Evolutionary conservation across 2,797 vertebrate species (phyloP).

Genomic region (Aulostomus chinensis): DNA sequence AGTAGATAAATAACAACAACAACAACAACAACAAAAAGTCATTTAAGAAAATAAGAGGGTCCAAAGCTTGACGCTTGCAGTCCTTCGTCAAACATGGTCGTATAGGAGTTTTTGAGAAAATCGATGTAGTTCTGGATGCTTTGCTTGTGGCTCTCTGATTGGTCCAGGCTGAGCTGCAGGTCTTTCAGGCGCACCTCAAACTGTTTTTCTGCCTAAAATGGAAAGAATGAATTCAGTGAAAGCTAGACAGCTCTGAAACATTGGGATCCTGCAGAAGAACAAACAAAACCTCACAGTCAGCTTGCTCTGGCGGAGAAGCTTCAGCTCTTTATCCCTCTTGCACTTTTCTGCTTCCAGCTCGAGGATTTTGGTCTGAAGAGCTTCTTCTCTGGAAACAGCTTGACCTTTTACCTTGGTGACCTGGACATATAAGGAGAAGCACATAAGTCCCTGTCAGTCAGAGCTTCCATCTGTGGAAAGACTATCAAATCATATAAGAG

Average conservation of each 20-base stretch:
- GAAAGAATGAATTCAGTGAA: not conserved
- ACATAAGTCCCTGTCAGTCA: not conserved
- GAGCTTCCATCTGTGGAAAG: no score
- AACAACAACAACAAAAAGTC: constrained; percentile 17
- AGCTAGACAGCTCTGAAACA: no score
- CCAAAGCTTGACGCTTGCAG: constrained; percentile 46
- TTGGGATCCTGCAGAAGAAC: no score
- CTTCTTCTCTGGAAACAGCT: constrained; percentile 72
- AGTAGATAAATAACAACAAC: no score
- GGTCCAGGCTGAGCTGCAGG: constrained; percentile 86
- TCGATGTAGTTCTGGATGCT: constrained; percentile 89
- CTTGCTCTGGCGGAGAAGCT: constrained; percentile 75
- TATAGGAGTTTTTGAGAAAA: constrained; percentile 88
- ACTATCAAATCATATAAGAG: not conserved
- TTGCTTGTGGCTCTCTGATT: constrained; percentile 86
- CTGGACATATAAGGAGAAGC: constrained; percentile 59
- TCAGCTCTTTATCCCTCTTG: constrained; percentile 79
- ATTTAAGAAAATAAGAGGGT: constrained; percentile 68
- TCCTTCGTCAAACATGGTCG: constrained; percentile 84
- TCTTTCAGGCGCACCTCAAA: constrained; percentile 84
- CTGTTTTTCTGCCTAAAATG: constrained; percentile 79
- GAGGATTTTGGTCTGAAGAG: constrained; percentile 81
- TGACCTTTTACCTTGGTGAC: constrained; percentile 81
- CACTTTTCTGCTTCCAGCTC: constrained; percentile 84
- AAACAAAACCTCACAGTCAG: constrained; percentile 83